Conservation (phyloP, 2,888 invertebrate species). For the Dermolepida albohirtum region DNA sequence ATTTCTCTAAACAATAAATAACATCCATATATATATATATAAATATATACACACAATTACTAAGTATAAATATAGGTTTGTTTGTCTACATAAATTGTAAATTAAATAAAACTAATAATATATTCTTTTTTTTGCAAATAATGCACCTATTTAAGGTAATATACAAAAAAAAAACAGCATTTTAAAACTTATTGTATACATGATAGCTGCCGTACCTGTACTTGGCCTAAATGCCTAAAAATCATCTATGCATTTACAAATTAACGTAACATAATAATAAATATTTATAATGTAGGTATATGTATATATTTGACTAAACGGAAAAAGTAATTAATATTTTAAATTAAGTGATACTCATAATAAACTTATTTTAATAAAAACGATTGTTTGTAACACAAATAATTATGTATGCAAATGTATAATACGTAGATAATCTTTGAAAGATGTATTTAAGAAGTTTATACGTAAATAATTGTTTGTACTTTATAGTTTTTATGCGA, state of each 20-base stretch:
- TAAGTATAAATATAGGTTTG: constrained; percentile 21
- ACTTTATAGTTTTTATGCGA: no score
- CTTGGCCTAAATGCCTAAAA: constrained; percentile 7
- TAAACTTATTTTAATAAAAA: constrained; percentile 3
- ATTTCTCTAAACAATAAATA: constrained; percentile 34
- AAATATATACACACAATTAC: constrained; percentile 5
- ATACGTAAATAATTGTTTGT: no score
- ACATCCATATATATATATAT: constrained; percentile 35
- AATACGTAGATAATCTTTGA: constrained; percentile 1
- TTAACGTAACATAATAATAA: constrained; percentile 16
- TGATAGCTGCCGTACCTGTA: constrained; percentile 17
- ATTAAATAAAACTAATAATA: constrained; percentile 31
- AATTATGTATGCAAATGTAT: neutral
- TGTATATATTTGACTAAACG: constrained; percentile 26
- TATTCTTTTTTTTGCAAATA: constrained; percentile 14
- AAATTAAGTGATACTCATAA: constrained; percentile 1
- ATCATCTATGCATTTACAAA: constrained; percentile 14
- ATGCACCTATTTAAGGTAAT: constrained; percentile 15
- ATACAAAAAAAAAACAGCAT: constrained; percentile 25
- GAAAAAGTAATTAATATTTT: neutral
- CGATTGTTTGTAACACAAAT: neutral
- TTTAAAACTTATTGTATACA: constrained; percentile 31
- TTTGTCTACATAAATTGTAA: constrained; percentile 19
- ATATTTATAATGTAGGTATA: constrained; percentile 14
- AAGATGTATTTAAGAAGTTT: constrained; percentile 6